These are phyloP conservation scores for Megaustenia siamemsis DNA, from an alignment of 2,888 invertebrate species.

Conservation along the genomic window DNA sequence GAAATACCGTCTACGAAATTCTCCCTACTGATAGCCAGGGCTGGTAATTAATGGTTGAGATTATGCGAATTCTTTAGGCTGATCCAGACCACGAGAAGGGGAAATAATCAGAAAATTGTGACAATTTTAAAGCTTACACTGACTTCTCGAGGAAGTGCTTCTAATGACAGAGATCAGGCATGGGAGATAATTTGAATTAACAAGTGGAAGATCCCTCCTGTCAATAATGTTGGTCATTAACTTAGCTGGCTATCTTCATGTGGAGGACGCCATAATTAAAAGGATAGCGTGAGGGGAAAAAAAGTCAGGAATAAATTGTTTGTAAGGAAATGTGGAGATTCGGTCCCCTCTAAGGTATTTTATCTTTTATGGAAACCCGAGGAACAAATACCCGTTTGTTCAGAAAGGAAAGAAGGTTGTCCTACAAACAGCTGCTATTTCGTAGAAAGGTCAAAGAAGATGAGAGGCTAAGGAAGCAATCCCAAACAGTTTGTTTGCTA, in stretches of 20 bases:
- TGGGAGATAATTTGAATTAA: neutral
- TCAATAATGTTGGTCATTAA: too few relatives aligned
- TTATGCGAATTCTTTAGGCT: neutral
- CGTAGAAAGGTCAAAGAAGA: too few relatives aligned
- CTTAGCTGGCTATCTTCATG: too few relatives aligned
- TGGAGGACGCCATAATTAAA: neutral
- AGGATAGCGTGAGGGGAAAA: conserved; percentile 27
- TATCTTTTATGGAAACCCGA: too few relatives aligned
- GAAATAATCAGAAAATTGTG: neutral
- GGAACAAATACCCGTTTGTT: too few relatives aligned
- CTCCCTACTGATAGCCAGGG: neutral
- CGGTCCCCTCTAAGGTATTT: too few relatives aligned
- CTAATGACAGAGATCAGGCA: neutral
- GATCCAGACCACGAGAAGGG: neutral
- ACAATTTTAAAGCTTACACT: neutral
- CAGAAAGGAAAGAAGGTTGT: too few relatives aligned
- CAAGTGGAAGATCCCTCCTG: neutral
- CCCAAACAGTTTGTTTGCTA: too few relatives aligned
- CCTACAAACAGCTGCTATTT: too few relatives aligned
- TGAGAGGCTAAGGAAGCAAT: too few relatives aligned
- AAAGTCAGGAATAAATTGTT: conserved; percentile 50
- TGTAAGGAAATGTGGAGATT: too few relatives aligned
- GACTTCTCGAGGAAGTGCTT: neutral
- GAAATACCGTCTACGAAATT: neutral
- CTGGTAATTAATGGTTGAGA: neutral